Evolutionary conservation across 2,888 invertebrate genomes (phyloP).

Genomic region (Norana najaformis): DNA sequence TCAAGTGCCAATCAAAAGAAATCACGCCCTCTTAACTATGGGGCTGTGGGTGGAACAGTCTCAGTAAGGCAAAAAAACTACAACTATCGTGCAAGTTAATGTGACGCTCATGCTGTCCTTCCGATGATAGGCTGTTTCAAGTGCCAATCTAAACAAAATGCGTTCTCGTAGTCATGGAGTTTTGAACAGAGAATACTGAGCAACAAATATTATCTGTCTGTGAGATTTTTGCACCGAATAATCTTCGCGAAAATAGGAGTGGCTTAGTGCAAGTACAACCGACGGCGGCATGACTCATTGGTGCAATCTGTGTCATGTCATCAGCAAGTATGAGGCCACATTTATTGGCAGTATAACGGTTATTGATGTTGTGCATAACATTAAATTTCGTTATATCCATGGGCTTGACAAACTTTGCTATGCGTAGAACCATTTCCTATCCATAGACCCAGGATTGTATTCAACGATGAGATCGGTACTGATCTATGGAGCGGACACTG

Average conservation of each 20-base stretch:
- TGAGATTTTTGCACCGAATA: too few relatives aligned
- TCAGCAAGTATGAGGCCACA: background rate
- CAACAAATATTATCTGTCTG: too few relatives aligned
- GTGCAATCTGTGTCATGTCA: background rate
- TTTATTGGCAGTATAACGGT: background rate
- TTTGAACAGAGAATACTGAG: background rate
- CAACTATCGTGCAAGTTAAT: background rate
- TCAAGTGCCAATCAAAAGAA: slow-evolving; percentile 1
- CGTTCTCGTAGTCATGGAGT: background rate
- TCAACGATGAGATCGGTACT: too few relatives aligned
- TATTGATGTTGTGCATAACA: slow-evolving; percentile 13
- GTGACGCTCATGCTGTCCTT: background rate
- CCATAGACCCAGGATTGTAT: background rate
- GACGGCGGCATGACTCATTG: background rate
- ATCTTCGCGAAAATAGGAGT: too few relatives aligned
- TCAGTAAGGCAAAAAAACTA: background rate
- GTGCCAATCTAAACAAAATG: slow-evolving; percentile 13
- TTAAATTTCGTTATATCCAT: background rate
- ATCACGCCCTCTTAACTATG: background rate
- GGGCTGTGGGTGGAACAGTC: background rate
- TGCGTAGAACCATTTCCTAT: background rate
- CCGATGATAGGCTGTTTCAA: background rate
- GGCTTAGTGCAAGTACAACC: too few relatives aligned
- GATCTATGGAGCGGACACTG: too few relatives aligned
- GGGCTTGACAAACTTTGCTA: background rate